Base-by-base conservation (phyloP, 2,113 vertebrate genomes). In the Rhinichthys klamathensis region DNA sequence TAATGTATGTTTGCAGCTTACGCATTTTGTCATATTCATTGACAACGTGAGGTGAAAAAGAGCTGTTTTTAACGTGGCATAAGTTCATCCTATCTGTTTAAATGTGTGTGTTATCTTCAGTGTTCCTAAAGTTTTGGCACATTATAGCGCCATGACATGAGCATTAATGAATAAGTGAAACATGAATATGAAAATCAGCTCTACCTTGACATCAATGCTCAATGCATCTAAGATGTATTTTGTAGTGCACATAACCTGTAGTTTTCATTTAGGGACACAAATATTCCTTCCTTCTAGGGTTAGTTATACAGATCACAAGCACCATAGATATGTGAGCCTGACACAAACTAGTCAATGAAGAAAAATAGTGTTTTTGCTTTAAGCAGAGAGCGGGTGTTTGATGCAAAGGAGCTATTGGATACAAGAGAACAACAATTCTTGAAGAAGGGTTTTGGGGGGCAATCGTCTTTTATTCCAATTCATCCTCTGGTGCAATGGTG, bases 401-500 rank as follows among this genome's bases (percentile, higher is more conserved):
- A 92, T 87, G 18, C 69, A 84, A 90, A 91, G 91, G 85, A 90
- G 91, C 90, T 85, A 92, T 88, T 87, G 91, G 86, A 89, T 85
- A 72, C 79, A 32, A 41, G 46, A 85, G 46, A 41, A 41, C 73
- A 41, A 38, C 30, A 76, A 78, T 74, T 67, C 15, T 2, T 32
- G 60, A 32, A 67, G 72, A 81, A 65, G 51, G 54, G 65, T 54
- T 73, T 51, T 21, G 1, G 23, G 67, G 41, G 32, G 1, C 63
- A 38, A n/a, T 72, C 11, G 5, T 27, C 30, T 65, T 56, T 87
- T 93, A 95, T 87, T 95, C 93, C 88, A 94, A 88, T 56, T 90
- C 87, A 7, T 95, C 93, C 86, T 94, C 94, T 32, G 86, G 92
- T 16, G 81, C 90, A 2, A 92, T 51, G 87, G 93, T 93, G 94